A percentile compares a stretch with the other conserved stretches of the same genome.
phyloP scores from a whole-genome alignment of 2,113 vertebrate genomes.

The Hippopotamus amphibius region DNA sequence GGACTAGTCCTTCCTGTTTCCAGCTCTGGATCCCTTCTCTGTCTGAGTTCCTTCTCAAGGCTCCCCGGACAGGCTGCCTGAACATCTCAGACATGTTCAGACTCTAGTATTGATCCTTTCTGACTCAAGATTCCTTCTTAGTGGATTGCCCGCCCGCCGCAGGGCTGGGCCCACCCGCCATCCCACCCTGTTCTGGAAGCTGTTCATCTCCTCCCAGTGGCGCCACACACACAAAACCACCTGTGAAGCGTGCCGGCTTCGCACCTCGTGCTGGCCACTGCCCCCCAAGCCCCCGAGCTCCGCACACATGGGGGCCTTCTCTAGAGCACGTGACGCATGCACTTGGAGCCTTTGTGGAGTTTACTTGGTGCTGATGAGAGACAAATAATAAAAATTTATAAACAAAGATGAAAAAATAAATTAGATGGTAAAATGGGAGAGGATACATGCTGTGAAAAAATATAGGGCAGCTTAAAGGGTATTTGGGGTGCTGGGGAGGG shows the following conservation, averaged over 20 bases:
- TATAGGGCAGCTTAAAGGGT: neutral
- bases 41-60: neutral
- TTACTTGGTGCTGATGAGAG: neutral
- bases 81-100: neutral
- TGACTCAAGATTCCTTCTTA: rapidly evolving
- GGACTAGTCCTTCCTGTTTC: neutral
- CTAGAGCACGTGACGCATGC: rapidly evolving
- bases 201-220: too few species aligned
- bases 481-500: neutral
- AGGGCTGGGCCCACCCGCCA: neutral
- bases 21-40: neutral
- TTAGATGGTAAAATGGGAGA: neutral
- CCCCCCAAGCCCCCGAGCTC: neutral
- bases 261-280: rapidly evolving
- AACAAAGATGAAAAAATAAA: neutral
- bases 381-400: neutral
- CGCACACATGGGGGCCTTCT: neutral
- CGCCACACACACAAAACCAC: neutral
- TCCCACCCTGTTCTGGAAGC: neutral
- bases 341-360: too few species aligned
- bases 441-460: neutral
- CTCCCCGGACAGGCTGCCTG: neutral
- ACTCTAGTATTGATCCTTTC: neutral
- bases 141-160: rapidly evolving
- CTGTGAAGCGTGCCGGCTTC: neutral